Evolutionary conservation across 1,140 invertebrate species (phyloP).

Genomic region (Drosophila miranda): DNA sequence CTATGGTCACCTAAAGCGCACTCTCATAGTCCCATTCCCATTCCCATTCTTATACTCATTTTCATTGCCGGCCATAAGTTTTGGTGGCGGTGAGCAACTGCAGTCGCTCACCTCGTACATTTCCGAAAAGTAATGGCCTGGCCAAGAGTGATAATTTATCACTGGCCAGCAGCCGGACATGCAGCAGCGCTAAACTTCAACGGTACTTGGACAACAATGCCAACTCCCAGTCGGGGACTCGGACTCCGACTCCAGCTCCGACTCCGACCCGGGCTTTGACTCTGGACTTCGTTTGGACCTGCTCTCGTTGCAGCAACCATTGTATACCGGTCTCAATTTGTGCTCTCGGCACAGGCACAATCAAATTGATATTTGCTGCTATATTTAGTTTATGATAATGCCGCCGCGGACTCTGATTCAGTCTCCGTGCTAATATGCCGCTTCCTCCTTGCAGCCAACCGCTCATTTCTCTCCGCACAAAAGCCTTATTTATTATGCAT

Average conservation of each 20-base stretch:
- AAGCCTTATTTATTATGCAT: slow-evolving; percentile 69
- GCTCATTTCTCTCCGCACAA: slow-evolving; percentile 54
- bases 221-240: slow-evolving; percentile 4
- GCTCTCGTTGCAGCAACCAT: slow-evolving; percentile 32
- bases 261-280: not conserved
- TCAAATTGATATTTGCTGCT: slow-evolving; percentile 80
- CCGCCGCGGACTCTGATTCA: slow-evolving; percentile 48
- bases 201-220: slow-evolving; percentile 76
- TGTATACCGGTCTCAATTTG: slow-evolving; percentile 67
- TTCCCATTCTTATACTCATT: slow-evolving; percentile 49
- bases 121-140: slow-evolving; percentile 75
- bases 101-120: slow-evolving; percentile 72
- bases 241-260: not conserved
- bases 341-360: slow-evolving; percentile 64
- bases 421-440: slow-evolving; percentile 55
- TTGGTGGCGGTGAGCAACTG: slow-evolving; percentile 44
- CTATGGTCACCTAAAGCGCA: slow-evolving; percentile 60
- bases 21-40: slow-evolving; percentile 34
- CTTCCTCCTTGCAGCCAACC: slow-evolving; percentile 46
- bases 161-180: slow-evolving; percentile 76
- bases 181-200: slow-evolving; percentile 43
- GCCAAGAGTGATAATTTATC: slow-evolving; percentile 79
- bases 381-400: slow-evolving; percentile 81
- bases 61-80: slow-evolving; percentile 70
- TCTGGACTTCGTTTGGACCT: not conserved